Evolutionary conservation across 2,113 vertebrate species (phyloP).

Genomic region (Aphyosemion australe): DNA sequence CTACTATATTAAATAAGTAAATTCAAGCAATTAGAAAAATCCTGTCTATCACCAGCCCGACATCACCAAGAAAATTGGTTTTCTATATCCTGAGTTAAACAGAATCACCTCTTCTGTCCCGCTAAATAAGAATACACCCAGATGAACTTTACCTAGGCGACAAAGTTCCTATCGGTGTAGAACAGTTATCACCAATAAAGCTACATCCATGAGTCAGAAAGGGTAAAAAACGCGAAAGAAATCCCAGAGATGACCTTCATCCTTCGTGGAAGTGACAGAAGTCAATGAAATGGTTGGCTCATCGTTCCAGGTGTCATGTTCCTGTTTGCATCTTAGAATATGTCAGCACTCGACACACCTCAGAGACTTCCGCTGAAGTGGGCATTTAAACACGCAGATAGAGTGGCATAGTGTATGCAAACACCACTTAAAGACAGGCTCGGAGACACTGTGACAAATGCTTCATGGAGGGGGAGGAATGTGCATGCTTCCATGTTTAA

Average conservation of each 20-base stretch:
- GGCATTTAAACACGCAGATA: constrained; percentile 44
- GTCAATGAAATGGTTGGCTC: not conserved
- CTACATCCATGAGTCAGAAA: constrained; percentile 31
- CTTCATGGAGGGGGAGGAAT: constrained; percentile 20
- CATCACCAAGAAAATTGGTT: not conserved
- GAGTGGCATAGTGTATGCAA: constrained; percentile 42
- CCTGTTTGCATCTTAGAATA: constrained; percentile 16
- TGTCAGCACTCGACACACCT: constrained; percentile 41
- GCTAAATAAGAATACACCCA: not conserved
- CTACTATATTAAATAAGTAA: not conserved
- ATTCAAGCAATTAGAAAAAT: not conserved
- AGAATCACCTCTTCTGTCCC: not conserved
- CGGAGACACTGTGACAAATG: constrained; percentile 41
- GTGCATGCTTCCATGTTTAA: constrained; percentile 11
- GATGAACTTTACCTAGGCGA: not conserved
- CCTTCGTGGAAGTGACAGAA: constrained; percentile 1
- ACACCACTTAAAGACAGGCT: constrained; percentile 27
- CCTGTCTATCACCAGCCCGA: not conserved
- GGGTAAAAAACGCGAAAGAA: constrained; percentile 22
- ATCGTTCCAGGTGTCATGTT: constrained; percentile 7
- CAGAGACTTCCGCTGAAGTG: constrained; percentile 37
- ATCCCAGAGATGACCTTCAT: constrained; percentile 44
- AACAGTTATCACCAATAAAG: constrained; percentile 3
- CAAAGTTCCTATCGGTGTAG: constrained; percentile 17
- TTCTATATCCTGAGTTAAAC: not conserved